Evolutionary conservation across 2,888 invertebrate genomes (phyloP).

Genomic region (Clunio marinus): DNA sequence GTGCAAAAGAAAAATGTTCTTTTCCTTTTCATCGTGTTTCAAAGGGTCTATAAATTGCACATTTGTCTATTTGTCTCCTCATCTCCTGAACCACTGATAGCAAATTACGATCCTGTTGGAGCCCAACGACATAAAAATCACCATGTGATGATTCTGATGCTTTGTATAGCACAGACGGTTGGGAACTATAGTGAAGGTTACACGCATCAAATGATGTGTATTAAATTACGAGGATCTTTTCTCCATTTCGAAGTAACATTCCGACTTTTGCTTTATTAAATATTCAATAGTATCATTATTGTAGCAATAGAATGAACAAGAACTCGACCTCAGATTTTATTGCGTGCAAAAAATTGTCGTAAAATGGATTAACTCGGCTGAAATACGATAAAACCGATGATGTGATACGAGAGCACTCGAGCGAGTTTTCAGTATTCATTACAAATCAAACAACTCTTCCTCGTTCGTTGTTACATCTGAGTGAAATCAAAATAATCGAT

Average conservation of each 20-base stretch:
- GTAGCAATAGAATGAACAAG: not conserved
- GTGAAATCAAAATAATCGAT: no score
- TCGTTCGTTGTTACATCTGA: no score
- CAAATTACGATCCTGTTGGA: not conserved
- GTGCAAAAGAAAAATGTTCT: no score
- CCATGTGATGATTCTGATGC: not conserved
- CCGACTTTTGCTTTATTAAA: conserved; percentile 28
- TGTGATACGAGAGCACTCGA: no score
- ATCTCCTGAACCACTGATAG: not conserved
- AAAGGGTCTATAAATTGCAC: conserved; percentile 7
- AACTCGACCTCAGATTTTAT: not conserved
- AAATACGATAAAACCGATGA: no score
- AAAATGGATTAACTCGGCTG: no score
- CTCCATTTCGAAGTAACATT: not conserved
- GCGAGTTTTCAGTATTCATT: no score
- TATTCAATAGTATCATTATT: conserved; percentile 33
- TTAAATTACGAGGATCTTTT: conserved; percentile 30
- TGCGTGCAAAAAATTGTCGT: not conserved
- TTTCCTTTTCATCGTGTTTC: not conserved
- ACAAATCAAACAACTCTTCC: no score
- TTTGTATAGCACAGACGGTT: no score
- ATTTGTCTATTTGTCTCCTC: not conserved
- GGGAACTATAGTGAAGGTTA: not conserved
- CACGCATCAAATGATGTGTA: conserved; percentile 34
- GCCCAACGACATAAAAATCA: conserved; percentile 2